Evolutionary conservation across 2,888 invertebrate genomes (phyloP), one percentile per base, ranked within the genome.

Genomic region (Apamea monoglypha): DNA sequence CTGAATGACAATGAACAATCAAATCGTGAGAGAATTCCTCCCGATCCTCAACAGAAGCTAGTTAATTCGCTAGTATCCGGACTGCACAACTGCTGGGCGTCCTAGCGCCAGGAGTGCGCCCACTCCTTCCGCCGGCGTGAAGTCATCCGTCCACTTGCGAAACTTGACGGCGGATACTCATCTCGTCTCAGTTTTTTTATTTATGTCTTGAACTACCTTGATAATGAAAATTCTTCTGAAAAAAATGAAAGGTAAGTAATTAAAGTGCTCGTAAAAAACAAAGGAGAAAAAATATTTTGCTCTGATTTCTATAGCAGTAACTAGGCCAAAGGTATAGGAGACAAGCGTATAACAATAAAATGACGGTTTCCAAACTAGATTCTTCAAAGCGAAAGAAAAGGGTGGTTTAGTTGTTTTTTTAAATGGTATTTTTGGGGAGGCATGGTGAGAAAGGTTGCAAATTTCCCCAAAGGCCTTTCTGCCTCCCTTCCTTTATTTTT

Each of bases 61-160:
- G 75, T 80, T 83, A 85, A 83, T 69, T 80, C 66, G 10, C 80
- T 71, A 77, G 84, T 87, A 81, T 87, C 86, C 86, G 87, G 86
- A 83, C 68, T 72, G 77, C 61, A 47, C 78, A 76, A 78, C 76
- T 71, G 81, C 61, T 87, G 84, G 87, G 72, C 82, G 81, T 82
- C 79, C 84, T 86, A 87, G 87, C 86, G 82, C 86, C 85, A 89
- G 85, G 85, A 80, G 83, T 25, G 83, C 89, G 88, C 91, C 91
- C 91, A 91, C 91, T 87, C 88, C 85, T 81, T 91, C 91, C 91
- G 88, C 89, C 74, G 78, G 77, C 85, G 86, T 90, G 90, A 91
- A 82, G 88, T 91, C 91, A 91, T 85, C 90, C 77, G 72, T 79
- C 84, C 84, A 85, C 84, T 90, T 89, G 90, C 89, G 88, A 90